Percentiles rank a stretch among this genome's conserved stretches.
These are phyloP conservation scores for Oceanites oceanicus DNA, from an alignment of 2,113 vertebrate species.

Conservation along the genomic window DNA sequence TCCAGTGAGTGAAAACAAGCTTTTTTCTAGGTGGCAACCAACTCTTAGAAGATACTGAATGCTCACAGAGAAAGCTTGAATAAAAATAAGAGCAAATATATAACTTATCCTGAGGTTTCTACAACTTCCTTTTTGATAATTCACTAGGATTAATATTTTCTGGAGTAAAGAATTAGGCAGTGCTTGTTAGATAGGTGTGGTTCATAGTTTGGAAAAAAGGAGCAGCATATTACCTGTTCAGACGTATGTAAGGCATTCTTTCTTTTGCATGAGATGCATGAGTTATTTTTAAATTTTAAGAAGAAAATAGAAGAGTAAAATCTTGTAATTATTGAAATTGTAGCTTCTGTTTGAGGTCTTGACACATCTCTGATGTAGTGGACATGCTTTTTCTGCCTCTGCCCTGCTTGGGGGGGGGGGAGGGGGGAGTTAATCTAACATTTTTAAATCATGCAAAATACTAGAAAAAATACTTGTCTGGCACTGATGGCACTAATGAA, in stretches of 20 bases:
- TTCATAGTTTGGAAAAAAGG: neutral
- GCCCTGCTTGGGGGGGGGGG: rapidly evolving
- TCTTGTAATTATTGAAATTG: neutral
- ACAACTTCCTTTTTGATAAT: neutral
- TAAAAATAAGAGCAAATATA: neutral
- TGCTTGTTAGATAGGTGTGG: neutral
- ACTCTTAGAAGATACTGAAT: neutral
- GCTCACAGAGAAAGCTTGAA: neutral
- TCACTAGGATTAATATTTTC: neutral
- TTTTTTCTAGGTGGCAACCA: neutral
- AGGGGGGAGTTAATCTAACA: neutral
- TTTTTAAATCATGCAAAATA: neutral
- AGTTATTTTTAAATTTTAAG: neutral
- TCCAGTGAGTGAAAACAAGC: neutral
- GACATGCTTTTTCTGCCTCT: neutral
- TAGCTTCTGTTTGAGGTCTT: neutral
- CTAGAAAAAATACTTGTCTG: neutral
- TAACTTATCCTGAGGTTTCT: neutral
- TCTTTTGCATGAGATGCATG: neutral
- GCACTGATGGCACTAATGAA: neutral
- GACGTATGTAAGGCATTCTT: neutral
- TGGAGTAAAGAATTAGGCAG: neutral
- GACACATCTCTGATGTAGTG: neutral
- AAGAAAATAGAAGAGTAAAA: neutral
- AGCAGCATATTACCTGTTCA: neutral